Percentiles rank a stretch among this genome's conserved stretches.
phyloP scores from a whole-genome alignment of 2,797 vertebrate species.

The Molothrus ater region DNA sequence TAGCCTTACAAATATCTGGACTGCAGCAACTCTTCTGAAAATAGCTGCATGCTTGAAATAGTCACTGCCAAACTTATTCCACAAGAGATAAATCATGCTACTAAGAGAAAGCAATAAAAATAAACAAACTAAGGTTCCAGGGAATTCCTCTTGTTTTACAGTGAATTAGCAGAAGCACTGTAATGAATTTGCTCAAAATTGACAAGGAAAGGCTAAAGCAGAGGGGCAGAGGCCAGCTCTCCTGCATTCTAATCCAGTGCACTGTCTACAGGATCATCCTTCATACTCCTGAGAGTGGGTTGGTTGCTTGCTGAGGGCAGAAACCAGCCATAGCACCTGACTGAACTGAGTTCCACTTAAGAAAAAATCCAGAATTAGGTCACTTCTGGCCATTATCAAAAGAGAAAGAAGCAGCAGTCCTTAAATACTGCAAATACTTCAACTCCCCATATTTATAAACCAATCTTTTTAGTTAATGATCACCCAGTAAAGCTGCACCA shows the following conservation, averaged over 20 bases:
- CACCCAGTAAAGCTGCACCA: neutral
- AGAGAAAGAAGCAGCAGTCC: neutral
- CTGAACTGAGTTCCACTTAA: neutral
- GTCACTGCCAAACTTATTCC: neutral
- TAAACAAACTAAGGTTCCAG: neutral
- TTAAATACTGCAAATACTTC: neutral
- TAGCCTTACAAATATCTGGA: neutral
- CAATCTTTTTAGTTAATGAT: neutral
- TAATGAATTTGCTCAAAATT: neutral
- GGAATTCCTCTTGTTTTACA: neutral
- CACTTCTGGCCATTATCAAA: neutral
- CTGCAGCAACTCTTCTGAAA: neutral
- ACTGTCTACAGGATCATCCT: neutral
- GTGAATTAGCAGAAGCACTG: neutral
- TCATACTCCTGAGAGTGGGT: neutral
- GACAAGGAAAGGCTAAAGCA: neutral
- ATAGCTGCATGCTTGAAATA: neutral
- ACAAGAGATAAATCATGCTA: neutral
- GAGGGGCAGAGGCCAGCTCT: neutral
- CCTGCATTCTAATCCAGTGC: neutral
- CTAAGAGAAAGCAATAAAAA: neutral
- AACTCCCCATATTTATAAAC: neutral
- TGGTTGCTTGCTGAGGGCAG: neutral
- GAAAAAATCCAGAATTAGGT: neutral
- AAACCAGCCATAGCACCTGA: neutral